Percentiles rank a stretch among this genome's conserved stretches.
phyloP scores from a whole-genome alignment of 1,140 invertebrate species.

The Drosophila subobscura region DNA sequence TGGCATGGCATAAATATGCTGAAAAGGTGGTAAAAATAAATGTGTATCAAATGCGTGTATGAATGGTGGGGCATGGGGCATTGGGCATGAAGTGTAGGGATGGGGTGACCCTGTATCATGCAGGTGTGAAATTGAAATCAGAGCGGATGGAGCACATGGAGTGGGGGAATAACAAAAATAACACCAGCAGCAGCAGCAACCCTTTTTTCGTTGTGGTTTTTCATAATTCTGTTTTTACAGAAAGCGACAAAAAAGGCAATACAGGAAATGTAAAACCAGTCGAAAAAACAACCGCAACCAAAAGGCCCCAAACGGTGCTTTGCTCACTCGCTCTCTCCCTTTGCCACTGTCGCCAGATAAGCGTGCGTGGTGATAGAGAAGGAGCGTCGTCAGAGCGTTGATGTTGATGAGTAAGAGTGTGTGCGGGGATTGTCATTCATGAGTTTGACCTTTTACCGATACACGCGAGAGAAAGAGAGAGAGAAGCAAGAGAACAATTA shows the following conservation, averaged over 20 bases:
- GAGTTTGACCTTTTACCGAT: slow-evolving; percentile 53
- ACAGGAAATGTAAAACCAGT: slow-evolving; percentile 78
- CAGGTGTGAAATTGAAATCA: slow-evolving; percentile 77
- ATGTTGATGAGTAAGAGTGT: too few species aligned
- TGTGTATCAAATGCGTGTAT: slow-evolving; percentile 26
- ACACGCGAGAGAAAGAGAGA: slow-evolving; percentile 5
- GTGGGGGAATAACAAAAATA: background rate
- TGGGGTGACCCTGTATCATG: slow-evolving; percentile 20
- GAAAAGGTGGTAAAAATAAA: slow-evolving; percentile 49
- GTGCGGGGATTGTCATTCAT: slow-evolving; percentile 37
- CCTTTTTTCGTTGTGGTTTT: slow-evolving; percentile 65
- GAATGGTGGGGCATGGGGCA: background rate
- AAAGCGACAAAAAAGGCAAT: slow-evolving; percentile 62
- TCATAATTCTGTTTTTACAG: slow-evolving; percentile 61
- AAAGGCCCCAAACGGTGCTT: slow-evolving; percentile 6
- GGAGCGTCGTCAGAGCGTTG: background rate
- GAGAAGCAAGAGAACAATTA: slow-evolving; percentile 16
- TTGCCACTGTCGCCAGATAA: background rate
- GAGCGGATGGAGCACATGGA: slow-evolving; percentile 41
- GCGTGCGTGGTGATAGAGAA: slow-evolving; percentile 20
- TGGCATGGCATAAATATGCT: too few species aligned
- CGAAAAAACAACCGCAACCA: slow-evolving; percentile 69
- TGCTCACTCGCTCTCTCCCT: background rate
- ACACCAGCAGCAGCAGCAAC: slow-evolving; percentile 20
- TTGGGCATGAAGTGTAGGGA: background rate